Evolutionary conservation across 2,888 invertebrate genomes (phyloP), one percentile per base, ranked within the genome.

Genomic region (Drosophila paracracens): DNA sequence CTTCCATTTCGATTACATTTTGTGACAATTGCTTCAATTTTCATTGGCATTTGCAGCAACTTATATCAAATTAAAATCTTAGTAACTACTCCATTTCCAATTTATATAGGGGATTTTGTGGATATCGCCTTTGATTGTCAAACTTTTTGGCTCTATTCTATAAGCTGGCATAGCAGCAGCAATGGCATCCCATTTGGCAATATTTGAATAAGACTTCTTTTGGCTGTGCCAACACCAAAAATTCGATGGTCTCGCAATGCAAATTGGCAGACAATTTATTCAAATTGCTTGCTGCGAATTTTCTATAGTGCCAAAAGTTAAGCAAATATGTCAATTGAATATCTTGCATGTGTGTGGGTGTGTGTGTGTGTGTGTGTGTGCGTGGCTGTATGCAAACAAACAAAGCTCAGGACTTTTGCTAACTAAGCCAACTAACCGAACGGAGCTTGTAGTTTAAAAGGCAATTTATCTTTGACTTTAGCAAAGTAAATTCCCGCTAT

Each of bases 401-500:
- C 80, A 76, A 77, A 87, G 85, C 71, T 53, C 76, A 88, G 88
- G 85, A 88, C 85, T 81, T 79, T 78, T 74, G 66, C 59, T 62
- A 77, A 65, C 56, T 56, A n/a, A 62, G 56, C 64, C 80, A 74
- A 82, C 83, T 80, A 77, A 82, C 76, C 80, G 73, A 82, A 80
- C 77, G 82, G 64, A 84, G 90, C 80, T 78, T 77, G 88, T 89
- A 85, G 90, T 88, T 85, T 85, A 85, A 85, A 85, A 85, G 85
- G 88, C 85, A 89, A 85, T 85, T 85, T 85, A 85, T 85, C 85
- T 85, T 85, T 85, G 90, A 89, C 89, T 85, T 89, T 82, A 51
- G 61, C 74, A 67, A 89, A 89, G 87, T 81, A 84, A 84, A 83
- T 87, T 74, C 77, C 70, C 74, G 82, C 85, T 83, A 88, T 85